Evolutionary conservation across 2,888 invertebrate genomes (phyloP), one percentile per base, ranked within the genome.

Genomic region (Yponomeuta malinellus): DNA sequence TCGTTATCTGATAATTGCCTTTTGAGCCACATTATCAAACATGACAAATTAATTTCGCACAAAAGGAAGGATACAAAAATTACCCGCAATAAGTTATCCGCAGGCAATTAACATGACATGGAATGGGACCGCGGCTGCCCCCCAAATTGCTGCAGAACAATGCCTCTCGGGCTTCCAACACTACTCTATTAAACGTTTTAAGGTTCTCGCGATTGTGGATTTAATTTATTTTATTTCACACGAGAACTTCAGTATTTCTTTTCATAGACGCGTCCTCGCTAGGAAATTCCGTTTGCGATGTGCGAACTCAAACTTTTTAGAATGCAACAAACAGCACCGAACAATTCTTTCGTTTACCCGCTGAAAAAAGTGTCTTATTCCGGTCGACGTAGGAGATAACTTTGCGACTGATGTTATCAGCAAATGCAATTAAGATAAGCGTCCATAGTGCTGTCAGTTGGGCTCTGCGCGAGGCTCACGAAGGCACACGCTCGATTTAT

Each of bases 351-450:
- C 52, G 52, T 12, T 2, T 2, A 59, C 15, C 52, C 52, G 52
- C 8, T 43, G 23, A 23, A 8, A 43, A 43, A 43, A 43, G 52
- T 63, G 37, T 68, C 37, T 68, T 71, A 71, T 69, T 71, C 33
- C 80, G 76, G 78, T 76, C 76, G 78, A 79, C 79, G 78, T 81
- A 80, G 78, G 81, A 82, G 87, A 88, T 89, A 89, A 87, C 89
- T 88, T 83, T 83, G 79, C 82, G 81, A 78, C 76, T 75, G 88
- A 89, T 88, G 83, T 81, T 88, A 87, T 88, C 89, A 83, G 76
- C 78, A 78, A 76, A 86, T 84, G 88, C 89, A 89, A 90, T 90
- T 89, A 90, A 90, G 90, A 90, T 90, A 90, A 88, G 79, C 84
- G 85, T 79, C 85, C 86, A 83, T 83, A 71, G 65, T 71, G 83